Conservation (phyloP, 2,113 vertebrate species). For the Ifrita kowaldi region DNA sequence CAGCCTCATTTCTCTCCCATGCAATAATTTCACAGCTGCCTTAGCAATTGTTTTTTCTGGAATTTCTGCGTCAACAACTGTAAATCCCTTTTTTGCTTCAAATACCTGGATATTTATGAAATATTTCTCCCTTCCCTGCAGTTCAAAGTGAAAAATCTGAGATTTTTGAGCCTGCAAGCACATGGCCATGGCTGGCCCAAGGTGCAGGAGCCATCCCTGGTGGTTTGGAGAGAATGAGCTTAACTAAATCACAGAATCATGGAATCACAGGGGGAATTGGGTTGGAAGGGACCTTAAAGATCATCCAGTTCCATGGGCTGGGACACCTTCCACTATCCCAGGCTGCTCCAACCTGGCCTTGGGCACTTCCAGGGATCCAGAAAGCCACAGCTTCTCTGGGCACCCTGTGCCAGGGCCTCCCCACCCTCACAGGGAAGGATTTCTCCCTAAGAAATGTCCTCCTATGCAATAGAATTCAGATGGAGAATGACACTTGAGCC, state of each 20-base stretch:
- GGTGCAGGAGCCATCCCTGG: neutral
- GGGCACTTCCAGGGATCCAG: neutral
- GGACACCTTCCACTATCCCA: accelerated
- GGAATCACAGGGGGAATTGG: neutral
- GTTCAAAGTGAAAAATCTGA: neutral
- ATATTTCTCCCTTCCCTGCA: neutral
- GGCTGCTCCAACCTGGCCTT: neutral
- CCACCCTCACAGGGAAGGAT: no score
- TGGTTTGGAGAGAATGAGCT: neutral
- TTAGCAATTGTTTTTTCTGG: neutral
- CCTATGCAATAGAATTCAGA: neutral
- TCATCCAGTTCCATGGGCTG: neutral
- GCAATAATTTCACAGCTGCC: neutral
- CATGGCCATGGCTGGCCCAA: accelerated
- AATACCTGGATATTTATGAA: neutral
- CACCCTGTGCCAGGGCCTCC: neutral
- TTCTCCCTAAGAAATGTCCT: neutral
- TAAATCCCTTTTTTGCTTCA: neutral
- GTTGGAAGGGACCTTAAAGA: neutral
- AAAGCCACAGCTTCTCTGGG: neutral
- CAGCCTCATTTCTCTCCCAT: neutral
- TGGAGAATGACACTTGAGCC: neutral
- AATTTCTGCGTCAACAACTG: neutral
- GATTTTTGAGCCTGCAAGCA: neutral
- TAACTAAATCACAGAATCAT: neutral